phyloP scores from a whole-genome alignment of 2,113 vertebrate species.

The Promerops cafer region DNA sequence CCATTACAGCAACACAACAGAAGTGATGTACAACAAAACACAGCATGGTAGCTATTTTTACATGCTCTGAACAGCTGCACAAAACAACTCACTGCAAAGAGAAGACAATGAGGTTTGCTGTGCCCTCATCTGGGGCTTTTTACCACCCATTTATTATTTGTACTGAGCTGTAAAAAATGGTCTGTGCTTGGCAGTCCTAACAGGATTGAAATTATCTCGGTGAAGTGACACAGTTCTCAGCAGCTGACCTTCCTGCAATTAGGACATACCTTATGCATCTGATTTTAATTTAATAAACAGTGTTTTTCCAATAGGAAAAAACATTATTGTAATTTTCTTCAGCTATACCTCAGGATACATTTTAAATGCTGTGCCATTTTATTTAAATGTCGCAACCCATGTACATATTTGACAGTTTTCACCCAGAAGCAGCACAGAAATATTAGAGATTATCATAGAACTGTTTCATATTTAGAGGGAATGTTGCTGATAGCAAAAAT shows the following conservation, averaged over 20 bases:
- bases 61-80: background rate
- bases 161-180: background rate
- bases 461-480: background rate
- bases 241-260: background rate
- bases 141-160: conserved; percentile 6
- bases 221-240: background rate
- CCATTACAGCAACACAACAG: background rate
- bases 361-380: background rate
- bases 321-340: background rate
- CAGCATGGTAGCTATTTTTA: background rate
- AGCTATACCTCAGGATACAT: background rate
- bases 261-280: background rate
- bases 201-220: background rate
- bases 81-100: background rate
- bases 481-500: background rate
- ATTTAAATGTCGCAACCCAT: background rate
- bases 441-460: background rate
- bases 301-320: background rate
- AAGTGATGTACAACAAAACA: background rate
- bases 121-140: background rate
- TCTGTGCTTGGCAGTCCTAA: background rate
- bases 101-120: background rate
- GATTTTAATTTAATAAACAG: background rate
- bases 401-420: background rate
- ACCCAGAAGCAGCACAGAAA: background rate